Evolutionary conservation across 2,113 vertebrate species (phyloP), one percentile per base, ranked within the genome.

Genomic region (Zosterops pallidus): DNA sequence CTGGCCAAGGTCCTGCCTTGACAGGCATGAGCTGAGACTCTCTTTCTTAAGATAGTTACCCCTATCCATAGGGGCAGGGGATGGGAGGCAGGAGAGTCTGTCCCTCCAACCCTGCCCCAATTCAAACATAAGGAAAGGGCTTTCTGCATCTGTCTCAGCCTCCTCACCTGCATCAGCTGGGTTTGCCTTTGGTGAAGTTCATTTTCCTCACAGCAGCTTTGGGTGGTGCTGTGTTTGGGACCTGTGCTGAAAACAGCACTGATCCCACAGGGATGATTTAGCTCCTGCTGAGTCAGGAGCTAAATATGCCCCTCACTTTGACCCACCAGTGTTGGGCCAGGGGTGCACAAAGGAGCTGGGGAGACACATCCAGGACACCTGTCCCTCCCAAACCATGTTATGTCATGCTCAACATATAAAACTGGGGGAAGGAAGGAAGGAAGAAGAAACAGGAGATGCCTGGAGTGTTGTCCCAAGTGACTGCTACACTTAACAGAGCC

Each of bases 241-340:
- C 17, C 33, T 78, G 20, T 47, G 86, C 9, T 86, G 69, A 8
- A 11, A 21, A 19, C 25, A 57, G 53, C 57, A 69, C 14, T 28
- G 70, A 25, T 19, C 44, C 50, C 49, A 53, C 49, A 29, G 44
- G 37, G 31, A 37, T 44, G 42, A 19, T 72, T 24, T 3, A 23
- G 22, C 15, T 60, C 6, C 7, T 41, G 75, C 69, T 62, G 52
- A 74, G 68, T 17, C n/a, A 31, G 13, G 77, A 5, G 22, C 65
- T 88, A 37, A 37, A 37, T 37, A 37, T 71, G 26, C 53, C 46
- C 81, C 35, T 50, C 67, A 12, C 28, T 8, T 42, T 39, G 26
- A 46, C 9, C 46, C 2, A 5, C 52, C 64, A 77, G 46, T 0
- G 0, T 0, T 23, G 60, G 35, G 50, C 21, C 3, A 7, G 31